Conservation (phyloP, 1,140 invertebrate genomes). For the Vanessa atalanta region DNA sequence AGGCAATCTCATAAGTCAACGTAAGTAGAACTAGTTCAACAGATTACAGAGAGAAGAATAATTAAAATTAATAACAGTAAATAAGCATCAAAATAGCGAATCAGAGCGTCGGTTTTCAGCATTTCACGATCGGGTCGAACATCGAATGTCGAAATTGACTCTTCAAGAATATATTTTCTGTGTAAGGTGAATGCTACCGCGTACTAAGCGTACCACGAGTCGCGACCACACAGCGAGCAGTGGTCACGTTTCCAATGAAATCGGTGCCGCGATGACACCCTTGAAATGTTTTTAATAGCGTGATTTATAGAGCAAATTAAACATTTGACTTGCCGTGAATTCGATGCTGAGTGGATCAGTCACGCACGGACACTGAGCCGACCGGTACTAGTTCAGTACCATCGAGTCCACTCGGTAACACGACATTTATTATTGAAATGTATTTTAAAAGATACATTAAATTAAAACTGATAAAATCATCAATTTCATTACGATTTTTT, state of each 20-base stretch:
- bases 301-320: conserved; percentile 81
- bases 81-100: no score
- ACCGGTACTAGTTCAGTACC: conserved; percentile 35
- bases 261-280: conserved; percentile 75
- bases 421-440: neutral
- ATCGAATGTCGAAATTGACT: no score
- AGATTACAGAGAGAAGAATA: no score
- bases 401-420: conserved; percentile 30
- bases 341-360: conserved; percentile 76
- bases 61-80: no score
- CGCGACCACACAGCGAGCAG: conserved; percentile 51
- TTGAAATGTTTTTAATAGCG: conserved; percentile 79
- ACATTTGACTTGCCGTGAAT: conserved; percentile 80
- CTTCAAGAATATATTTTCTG: neutral
- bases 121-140: no score
- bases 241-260: conserved; percentile 76
- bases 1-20: no score
- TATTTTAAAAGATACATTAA: no score
- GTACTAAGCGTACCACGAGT: conserved; percentile 30
- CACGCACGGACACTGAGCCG: conserved; percentile 70
- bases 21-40: no score
- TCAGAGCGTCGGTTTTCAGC: no score
- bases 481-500: no score
- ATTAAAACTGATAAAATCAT: no score
- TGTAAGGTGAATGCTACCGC: conserved; percentile 37